Evolutionary conservation across 2,113 vertebrate species (phyloP).

Genomic region (Prunella himalayana): DNA sequence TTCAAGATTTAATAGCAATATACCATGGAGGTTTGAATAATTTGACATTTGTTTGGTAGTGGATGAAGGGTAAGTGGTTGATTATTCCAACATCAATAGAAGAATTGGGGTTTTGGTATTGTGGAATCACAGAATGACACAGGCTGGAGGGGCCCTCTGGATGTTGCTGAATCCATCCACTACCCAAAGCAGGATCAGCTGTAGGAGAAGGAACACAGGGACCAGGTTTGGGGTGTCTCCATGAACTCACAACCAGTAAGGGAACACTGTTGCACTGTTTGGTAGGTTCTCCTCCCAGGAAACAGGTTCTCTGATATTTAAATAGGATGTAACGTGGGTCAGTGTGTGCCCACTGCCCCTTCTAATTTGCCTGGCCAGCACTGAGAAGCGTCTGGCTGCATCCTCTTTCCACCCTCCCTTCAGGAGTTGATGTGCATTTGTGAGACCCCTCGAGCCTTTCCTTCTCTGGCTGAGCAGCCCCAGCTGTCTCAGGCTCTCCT

Average conservation of each 20-base stretch:
- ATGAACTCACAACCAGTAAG: not conserved
- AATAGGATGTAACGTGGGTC: not conserved
- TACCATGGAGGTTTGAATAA: not conserved
- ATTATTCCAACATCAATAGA: not conserved
- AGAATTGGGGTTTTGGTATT: not conserved
- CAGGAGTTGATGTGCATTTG: not conserved
- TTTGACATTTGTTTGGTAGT: not conserved
- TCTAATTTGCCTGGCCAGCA: not conserved
- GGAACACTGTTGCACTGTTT: not conserved
- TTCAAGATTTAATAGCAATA: not conserved
- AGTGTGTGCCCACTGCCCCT: not conserved
- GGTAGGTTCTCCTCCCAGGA: not conserved
- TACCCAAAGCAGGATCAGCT: not conserved
- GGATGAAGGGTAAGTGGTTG: not conserved
- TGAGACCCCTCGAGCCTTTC: not conserved
- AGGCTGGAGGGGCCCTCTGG: not conserved
- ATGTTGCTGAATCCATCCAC: not conserved
- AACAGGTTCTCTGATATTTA: not conserved
- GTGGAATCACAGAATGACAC: fast-evolving
- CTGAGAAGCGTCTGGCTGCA: not conserved
- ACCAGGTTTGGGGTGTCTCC: not conserved
- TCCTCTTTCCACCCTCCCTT: not conserved
- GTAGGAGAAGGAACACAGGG: not conserved
- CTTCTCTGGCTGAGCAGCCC: not conserved
- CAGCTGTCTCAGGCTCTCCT: not conserved